phyloP scores from a whole-genome alignment of 2,113 vertebrate species.

The Atractosteus spatula region DNA sequence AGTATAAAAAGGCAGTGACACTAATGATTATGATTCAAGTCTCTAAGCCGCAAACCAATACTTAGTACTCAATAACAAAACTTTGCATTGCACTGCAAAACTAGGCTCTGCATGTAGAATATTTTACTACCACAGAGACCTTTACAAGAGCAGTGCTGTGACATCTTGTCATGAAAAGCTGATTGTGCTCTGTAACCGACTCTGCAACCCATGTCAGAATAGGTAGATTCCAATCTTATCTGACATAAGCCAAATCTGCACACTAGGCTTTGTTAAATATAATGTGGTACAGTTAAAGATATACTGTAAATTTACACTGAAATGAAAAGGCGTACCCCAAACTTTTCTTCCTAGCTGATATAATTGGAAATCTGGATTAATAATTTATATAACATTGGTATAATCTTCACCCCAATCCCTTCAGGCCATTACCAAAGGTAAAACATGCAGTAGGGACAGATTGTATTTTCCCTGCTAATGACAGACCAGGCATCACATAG shows the following conservation, averaged over 20 bases:
- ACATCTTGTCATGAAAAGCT: background rate
- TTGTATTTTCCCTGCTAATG: slow-evolving; percentile 16
- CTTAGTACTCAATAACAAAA: background rate
- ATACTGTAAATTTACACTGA: slow-evolving; percentile 1
- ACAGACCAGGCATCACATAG: background rate
- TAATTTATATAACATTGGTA: slow-evolving; percentile 38
- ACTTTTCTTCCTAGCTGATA: slow-evolving; percentile 16
- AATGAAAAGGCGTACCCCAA: slow-evolving; percentile 15
- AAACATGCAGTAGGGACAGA: slow-evolving; percentile 1
- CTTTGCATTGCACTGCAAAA: background rate
- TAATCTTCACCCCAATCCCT: slow-evolving; percentile 35
- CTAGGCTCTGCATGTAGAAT: background rate
- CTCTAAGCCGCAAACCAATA: background rate
- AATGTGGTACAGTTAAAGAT: background rate
- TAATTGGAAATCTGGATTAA: slow-evolving; percentile 30
- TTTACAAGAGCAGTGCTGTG: background rate
- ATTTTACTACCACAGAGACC: background rate
- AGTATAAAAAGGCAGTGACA: slow-evolving; percentile 3
- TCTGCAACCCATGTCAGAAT: background rate
- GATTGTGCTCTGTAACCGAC: background rate
- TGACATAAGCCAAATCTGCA: background rate
- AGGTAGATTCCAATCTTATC: background rate
- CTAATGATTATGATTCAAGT: slow-evolving; percentile 4
- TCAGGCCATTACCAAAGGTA: slow-evolving; percentile 41
- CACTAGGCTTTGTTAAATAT: slow-evolving; percentile 1